Conservation (phyloP, 2,113 vertebrate species). For the Eubucco bourcierii region DNA sequence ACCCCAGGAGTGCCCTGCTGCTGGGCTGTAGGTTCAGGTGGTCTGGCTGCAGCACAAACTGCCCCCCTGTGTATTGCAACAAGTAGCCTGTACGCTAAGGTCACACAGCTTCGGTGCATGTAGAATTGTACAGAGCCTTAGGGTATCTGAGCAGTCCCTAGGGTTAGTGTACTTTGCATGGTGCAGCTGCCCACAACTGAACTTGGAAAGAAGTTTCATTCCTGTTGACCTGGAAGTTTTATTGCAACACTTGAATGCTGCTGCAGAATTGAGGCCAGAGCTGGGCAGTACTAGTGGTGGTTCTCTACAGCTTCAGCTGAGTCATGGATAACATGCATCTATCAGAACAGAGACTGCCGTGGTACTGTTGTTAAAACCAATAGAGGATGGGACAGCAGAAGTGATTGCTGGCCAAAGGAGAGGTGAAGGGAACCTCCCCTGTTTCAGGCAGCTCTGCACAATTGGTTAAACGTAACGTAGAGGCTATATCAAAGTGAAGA, state of each 20-base stretch:
- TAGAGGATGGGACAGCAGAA: not conserved
- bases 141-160: not conserved
- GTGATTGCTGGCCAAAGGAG: not conserved
- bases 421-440: not conserved
- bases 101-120: too few species aligned
- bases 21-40: too few species aligned
- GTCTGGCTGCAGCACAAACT: too few species aligned
- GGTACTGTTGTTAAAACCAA: too few species aligned
- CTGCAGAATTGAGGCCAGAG: not conserved
- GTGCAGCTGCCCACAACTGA: not conserved
- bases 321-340: too few species aligned
- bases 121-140: too few species aligned
- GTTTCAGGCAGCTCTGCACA: not conserved
- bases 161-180: not conserved
- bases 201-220: not conserved
- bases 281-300: not conserved
- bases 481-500: not conserved
- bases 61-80: too few species aligned
- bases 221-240: not conserved
- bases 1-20: too few species aligned
- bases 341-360: too few species aligned
- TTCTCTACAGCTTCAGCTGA: not conserved
- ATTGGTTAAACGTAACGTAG: not conserved
- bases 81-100: too few species aligned
- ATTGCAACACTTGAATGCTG: not conserved